Evolutionary conservation across 2,113 vertebrate species (phyloP).

Genomic region (Dasypus novemcinctus): DNA sequence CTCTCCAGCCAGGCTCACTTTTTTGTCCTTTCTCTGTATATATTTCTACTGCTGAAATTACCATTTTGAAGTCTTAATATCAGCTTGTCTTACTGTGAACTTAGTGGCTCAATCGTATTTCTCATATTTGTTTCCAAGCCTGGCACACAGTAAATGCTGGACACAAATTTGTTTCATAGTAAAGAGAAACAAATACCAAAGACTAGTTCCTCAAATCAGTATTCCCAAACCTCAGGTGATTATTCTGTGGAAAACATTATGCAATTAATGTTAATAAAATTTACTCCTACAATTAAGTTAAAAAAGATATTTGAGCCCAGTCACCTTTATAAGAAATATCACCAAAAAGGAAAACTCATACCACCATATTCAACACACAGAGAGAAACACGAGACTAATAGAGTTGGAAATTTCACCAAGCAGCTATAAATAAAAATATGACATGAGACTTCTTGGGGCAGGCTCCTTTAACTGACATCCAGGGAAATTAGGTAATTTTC

Average conservation of each 20-base stretch:
- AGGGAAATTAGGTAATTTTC: background rate
- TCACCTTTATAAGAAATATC: background rate
- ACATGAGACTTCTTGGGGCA: background rate
- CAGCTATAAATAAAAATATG: background rate
- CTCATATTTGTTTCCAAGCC: background rate
- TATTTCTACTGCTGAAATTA: background rate
- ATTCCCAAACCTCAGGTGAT: background rate
- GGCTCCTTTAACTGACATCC: background rate
- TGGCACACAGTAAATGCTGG: background rate
- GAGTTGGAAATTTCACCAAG: background rate
- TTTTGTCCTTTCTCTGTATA: background rate
- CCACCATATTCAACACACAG: background rate
- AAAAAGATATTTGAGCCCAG: background rate
- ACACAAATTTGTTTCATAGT: background rate
- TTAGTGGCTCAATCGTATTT: background rate
- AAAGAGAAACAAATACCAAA: slow-evolving; percentile 1
- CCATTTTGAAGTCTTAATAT: background rate
- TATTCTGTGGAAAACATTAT: background rate
- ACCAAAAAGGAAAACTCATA: background rate
- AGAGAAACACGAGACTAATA: background rate
- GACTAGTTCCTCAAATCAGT: background rate
- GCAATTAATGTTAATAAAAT: background rate
- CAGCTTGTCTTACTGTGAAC: background rate
- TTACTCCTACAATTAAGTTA: slow-evolving; percentile 6
- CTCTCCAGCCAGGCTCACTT: background rate